Conservation (phyloP, 2,113 vertebrate genomes). For the Apteryx owenii region DNA sequence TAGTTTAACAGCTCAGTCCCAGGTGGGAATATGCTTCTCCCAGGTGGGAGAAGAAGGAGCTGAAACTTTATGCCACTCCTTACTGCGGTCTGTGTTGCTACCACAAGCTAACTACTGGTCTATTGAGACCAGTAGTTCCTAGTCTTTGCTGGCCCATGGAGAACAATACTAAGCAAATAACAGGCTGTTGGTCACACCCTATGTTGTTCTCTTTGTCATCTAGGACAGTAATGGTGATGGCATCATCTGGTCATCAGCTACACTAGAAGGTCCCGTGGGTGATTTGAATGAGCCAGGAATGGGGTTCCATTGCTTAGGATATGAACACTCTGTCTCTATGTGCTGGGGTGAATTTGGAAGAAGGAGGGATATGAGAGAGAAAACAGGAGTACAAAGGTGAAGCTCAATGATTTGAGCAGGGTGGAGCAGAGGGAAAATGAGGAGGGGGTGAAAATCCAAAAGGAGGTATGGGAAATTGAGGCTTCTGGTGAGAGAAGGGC, state of each 20-base stretch:
- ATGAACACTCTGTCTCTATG: neutral
- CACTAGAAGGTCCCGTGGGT: neutral
- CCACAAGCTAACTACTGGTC: neutral
- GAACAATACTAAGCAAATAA: neutral
- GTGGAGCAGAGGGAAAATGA: neutral
- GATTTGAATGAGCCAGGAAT: neutral
- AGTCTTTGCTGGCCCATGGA: neutral
- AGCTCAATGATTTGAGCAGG: neutral
- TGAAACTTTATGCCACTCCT: neutral
- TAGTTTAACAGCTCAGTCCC: neutral
- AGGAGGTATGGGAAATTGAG: neutral
- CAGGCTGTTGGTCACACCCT: neutral
- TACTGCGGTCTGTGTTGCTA: neutral
- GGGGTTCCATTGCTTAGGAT: neutral
- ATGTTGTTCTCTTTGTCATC: neutral
- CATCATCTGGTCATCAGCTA: neutral
- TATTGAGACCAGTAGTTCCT: rapidly evolving
- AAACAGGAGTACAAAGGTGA: neutral
- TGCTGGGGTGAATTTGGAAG: neutral
- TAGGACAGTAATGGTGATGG: neutral
- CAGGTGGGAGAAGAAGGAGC: neutral
- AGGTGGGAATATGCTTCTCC: neutral
- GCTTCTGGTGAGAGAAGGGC: neutral
- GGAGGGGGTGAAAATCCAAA: neutral
- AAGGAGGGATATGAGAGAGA: neutral